These are phyloP conservation scores for Poecile montanus DNA, from an alignment of 2,797 vertebrate genomes.

Conservation along the genomic window DNA sequence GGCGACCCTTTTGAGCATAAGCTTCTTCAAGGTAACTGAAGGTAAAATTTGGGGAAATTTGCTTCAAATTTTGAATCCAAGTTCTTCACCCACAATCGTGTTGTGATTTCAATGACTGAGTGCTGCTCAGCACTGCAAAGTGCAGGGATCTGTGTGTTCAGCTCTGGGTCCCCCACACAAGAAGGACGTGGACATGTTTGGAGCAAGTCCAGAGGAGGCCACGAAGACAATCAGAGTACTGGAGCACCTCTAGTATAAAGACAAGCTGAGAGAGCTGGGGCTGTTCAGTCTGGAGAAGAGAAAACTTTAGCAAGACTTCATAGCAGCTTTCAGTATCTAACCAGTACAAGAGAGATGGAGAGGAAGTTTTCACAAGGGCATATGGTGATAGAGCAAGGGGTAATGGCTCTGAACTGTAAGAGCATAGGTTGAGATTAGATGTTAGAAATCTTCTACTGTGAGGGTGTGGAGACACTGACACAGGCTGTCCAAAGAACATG, in stretches of 20 bases:
- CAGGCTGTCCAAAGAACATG: not conserved
- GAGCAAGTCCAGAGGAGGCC: not conserved
- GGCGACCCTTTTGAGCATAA: not conserved
- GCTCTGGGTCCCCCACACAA: rapidly evolving
- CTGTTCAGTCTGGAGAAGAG: not conserved
- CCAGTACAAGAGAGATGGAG: not conserved
- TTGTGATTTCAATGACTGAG: not conserved
- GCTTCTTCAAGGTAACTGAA: not conserved
- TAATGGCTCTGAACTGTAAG: not conserved
- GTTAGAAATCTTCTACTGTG: not conserved
- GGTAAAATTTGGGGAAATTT: not conserved
- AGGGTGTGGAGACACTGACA: not conserved
- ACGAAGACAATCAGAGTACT: not conserved
- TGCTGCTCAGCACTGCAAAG: not conserved
- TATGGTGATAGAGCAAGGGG: too few species aligned
- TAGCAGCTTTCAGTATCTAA: not conserved
- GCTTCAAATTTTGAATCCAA: not conserved
- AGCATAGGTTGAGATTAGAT: not conserved
- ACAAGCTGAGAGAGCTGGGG: not conserved
- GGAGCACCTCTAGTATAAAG: not conserved
- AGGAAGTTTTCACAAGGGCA: not conserved
- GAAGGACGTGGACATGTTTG: rapidly evolving
- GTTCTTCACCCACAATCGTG: rapidly evolving
- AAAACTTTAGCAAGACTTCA: not conserved
- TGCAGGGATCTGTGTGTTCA: not conserved